A percentile compares a stretch with the other conserved stretches of the same genome.
phyloP scores from a whole-genome alignment of 2,888 invertebrate genomes.

The Pachymerium ferrugineum region DNA sequence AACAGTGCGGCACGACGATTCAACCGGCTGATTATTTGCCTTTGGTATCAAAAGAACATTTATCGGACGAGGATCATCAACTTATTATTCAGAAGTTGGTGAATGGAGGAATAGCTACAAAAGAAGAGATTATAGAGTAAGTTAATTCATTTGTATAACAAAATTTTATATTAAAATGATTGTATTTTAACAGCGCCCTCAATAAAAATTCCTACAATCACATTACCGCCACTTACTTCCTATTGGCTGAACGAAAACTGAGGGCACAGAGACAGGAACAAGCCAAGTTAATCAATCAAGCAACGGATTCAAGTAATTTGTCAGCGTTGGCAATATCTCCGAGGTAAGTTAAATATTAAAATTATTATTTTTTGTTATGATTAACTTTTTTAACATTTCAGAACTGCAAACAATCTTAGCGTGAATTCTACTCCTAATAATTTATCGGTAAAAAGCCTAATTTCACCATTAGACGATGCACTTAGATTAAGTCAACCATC shows the following conservation, averaged over 20 bases:
- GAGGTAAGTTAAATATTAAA: conserved; percentile 41
- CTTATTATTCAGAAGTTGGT: conserved; percentile 93
- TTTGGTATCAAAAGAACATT: conserved; percentile 78
- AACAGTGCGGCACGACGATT: conserved; percentile 5
- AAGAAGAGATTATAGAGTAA: conserved; percentile 87
- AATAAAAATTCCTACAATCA: conserved; percentile 97
- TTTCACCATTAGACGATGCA: conserved; percentile 33
- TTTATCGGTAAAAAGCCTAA: conserved; percentile 32
- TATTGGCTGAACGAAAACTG: conserved; percentile 88
- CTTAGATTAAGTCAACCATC: conserved; percentile 32
- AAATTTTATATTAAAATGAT: neutral
- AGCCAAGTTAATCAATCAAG: conserved; percentile 45
- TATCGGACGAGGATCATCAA: conserved; percentile 85
- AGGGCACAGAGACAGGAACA: conserved; percentile 66
- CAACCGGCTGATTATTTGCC: conserved; percentile 63
- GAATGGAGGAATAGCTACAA: conserved; percentile 86
- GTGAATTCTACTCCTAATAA: neutral
- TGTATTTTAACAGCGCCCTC: conserved; percentile 60
- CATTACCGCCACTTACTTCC: conserved; percentile 95
- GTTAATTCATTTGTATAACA: conserved; percentile 41
- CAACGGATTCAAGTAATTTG: conserved; percentile 44
- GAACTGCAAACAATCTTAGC: conserved; percentile 32
- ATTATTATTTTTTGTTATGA: neutral
- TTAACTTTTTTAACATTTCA: conserved; percentile 18
- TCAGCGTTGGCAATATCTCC: conserved; percentile 49